Evolutionary conservation across 2,888 invertebrate genomes (phyloP), one percentile per base, ranked within the genome.

Genomic region (Apocheima hispidaria): DNA sequence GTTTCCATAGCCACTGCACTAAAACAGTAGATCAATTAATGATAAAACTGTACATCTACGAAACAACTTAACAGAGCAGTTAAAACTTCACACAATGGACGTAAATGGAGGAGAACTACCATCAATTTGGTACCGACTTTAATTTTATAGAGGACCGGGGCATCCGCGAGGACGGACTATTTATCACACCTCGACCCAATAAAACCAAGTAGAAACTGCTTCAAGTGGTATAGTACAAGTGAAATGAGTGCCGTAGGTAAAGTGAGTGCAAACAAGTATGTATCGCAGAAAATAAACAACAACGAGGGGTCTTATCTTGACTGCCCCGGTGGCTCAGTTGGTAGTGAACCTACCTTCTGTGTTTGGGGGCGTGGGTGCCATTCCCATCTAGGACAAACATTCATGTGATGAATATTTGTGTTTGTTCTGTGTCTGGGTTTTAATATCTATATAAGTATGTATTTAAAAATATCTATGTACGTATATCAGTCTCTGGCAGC

Each of bases 161-260:
- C 54, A 63, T 66, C 61, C 61, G 63, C 59, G 48, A 60, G 60
- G 50, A 63, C 54, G 41, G 35, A 20, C 68, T 68, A 68, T 70
- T 70, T 70, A 68, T 66, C 68, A 68, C 70, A 68, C 62, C 65
- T 68, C 63, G 59, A 65, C 53, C 70, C 63, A 70, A 68, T 70
- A 70, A 70, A 70, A 68, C 68, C 63, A 52, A 57, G 52, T 53
- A 41, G 51, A 60, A 55, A 23, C 55, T 61, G 52, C 61, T 62
- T 52, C 59, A 59, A 65, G 63, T 61, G 54, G 48, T 50, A 18
- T 16, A 33, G 4, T 40, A 52, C 43, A 56, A 43, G n/a, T 30
- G 0, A 46, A n/a, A 18, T 28, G 2, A 3, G 14, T 12, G 16
- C 61, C 48, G 56, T 52, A 61, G 26, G 51, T 18, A 5, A 46